These are phyloP conservation scores for Bibio marci DNA, from an alignment of 2,888 invertebrate species.

Conservation along the genomic window DNA sequence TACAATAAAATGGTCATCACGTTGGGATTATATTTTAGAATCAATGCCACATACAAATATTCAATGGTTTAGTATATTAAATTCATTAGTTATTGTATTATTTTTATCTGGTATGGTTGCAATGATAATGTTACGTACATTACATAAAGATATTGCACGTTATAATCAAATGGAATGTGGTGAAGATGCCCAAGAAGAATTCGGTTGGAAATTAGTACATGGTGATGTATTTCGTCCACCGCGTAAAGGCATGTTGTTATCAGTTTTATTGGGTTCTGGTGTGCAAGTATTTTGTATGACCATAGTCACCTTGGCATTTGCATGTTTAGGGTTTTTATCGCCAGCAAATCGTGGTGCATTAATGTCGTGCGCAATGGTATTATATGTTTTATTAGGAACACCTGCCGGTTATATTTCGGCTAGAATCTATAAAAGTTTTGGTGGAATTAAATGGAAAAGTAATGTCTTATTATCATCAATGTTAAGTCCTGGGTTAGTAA, in stretches of 20 bases:
- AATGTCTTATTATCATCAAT: constrained; percentile 93
- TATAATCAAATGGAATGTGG: constrained; percentile 92
- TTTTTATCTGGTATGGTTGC: constrained; percentile 99
- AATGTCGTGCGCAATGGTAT: constrained; percentile 95
- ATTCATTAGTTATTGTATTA: constrained; percentile 90
- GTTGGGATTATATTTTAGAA: constrained; percentile 98
- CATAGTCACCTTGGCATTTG: constrained; percentile 87
- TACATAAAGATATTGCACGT: constrained; percentile 96
- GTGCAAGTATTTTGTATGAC: constrained; percentile 92
- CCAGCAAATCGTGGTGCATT: constrained; percentile 96
- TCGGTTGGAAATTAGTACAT: constrained; percentile 90
- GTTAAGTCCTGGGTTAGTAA: constrained; percentile 81
- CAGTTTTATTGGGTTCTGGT: constrained; percentile 92
- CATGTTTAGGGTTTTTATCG: constrained; percentile 96
- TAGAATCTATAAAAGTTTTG: constrained; percentile 95
- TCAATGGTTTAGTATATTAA: constrained; percentile 97
- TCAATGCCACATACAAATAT: constrained; percentile 98
- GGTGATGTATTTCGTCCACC: constrained; percentile 97
- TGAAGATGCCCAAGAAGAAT: constrained; percentile 77
- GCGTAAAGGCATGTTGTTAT: constrained; percentile 86
- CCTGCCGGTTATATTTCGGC: constrained; percentile 96
- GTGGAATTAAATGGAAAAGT: constrained; percentile 96
- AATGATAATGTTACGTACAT: constrained; percentile 91
- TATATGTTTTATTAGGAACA: constrained; percentile 92
- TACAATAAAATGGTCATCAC: constrained; percentile 89